Base-by-base conservation (phyloP, 2,888 invertebrate species). In the Leptogaster cylindrica region DNA sequence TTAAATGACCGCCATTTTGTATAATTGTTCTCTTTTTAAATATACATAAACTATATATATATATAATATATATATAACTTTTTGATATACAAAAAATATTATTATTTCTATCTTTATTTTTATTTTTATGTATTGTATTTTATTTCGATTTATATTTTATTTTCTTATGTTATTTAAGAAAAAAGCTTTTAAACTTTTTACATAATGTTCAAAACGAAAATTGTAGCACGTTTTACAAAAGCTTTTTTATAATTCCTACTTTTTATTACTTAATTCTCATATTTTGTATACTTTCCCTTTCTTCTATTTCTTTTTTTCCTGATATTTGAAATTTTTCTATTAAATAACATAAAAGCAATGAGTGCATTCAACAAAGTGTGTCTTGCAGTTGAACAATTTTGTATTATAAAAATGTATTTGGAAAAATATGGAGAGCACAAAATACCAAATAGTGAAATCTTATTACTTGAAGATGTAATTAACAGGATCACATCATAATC, bases 1-100 rank as follows among this genome's bases (percentile, higher is more conserved):
- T 87, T 87, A 84, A 88, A 88, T 86, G 88, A 89, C 89, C 83
- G 88, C 89, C 89, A 89, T 88, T 70, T 51, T 41, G 55, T 55
- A 55, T 20, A 55, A 2, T 66, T n/a, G 10, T 18, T 28, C 16
- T 14, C 20, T 31, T 68, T 12, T 6, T 28, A 31, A 31, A 1
- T 16, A 55, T 64, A 23, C 8, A 12, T 46, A 52, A 25, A 20
- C 10, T 31, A 8, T 1, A 31, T 8, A 28, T 23, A n/a, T 36
- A 55, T 55, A 33, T 18, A 2, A 33, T 55, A 6, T 33, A 55
- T 46, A 2, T n/a, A n/a, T n/a, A n/a, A n/a, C n/a, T n/a, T n/a
- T n/a, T n/a, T n/a, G n/a, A n/a, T n/a, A n/a, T n/a, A n/a, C n/a
- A n/a, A n/a, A 31, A 31, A 31, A 10, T 31, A 31, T 31, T 39